These are phyloP conservation scores for Phasia obesa DNA, from an alignment of 2,888 invertebrate species.

Conservation along the genomic window DNA sequence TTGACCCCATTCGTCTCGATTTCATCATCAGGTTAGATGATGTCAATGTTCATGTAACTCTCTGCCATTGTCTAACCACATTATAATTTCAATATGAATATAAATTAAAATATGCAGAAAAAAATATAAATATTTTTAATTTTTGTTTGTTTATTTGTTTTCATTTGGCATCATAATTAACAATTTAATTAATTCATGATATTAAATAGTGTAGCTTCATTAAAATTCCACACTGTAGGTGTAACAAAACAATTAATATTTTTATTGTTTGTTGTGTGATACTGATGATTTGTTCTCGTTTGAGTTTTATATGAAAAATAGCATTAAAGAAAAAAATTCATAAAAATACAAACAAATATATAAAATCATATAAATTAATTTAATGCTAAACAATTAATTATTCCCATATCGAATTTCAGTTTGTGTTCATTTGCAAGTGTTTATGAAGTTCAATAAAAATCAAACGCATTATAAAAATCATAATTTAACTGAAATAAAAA, in stretches of 20 bases:
- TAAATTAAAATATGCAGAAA: neutral
- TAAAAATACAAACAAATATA: neutral
- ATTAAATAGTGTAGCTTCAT: conserved; percentile 53
- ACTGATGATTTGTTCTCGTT: neutral
- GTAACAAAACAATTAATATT: conserved; percentile 64
- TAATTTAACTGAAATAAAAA: conserved; percentile 22
- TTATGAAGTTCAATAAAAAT: conserved; percentile 56
- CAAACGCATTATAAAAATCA: conserved; percentile 46
- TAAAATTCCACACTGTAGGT: conserved; percentile 62
- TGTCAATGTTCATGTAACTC: conserved; percentile 22
- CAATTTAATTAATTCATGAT: conserved; percentile 57
- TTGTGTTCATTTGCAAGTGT: conserved; percentile 58
- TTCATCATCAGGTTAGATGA: conserved; percentile 23
- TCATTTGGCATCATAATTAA: conserved; percentile 41
- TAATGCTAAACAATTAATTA: conserved; percentile 62
- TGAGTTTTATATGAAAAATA: neutral
- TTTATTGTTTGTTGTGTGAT: conserved; percentile 51
- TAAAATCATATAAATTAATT: conserved; percentile 13
- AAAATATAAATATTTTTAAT: neutral
- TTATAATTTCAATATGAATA: conserved; percentile 7
- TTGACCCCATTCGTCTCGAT: conserved; percentile 14
- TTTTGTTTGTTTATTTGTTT: conserved; percentile 8
- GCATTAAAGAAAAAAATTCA: neutral
- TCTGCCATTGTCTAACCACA: neutral
- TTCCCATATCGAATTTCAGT: conserved; percentile 61